phyloP scores from a whole-genome alignment of 2,888 invertebrate genomes.

The Temnothorax ravouxi region DNA sequence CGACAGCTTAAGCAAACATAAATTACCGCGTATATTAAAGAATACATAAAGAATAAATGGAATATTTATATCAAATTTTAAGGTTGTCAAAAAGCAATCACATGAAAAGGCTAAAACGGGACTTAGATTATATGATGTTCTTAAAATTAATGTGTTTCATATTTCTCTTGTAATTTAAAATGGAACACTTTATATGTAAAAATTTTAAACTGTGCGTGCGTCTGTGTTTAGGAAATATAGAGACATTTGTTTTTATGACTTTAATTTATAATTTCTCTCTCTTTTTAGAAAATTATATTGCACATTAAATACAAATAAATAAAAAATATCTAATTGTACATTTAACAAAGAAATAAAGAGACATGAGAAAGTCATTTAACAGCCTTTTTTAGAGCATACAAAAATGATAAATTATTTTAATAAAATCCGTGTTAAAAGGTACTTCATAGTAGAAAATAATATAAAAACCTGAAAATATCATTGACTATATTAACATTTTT shows the following conservation, averaged over 20 bases:
- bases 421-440: not conserved
- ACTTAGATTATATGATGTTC: not conserved
- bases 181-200: not conserved
- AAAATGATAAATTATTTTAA: not conserved
- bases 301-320: not conserved
- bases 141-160: not conserved
- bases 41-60: conserved; percentile 7
- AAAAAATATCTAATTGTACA: not conserved
- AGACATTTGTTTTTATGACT: not conserved
- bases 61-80: conserved; percentile 2
- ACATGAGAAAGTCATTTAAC: not conserved
- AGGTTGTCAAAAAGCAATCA: not conserved
- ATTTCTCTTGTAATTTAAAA: not conserved
- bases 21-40: not conserved
- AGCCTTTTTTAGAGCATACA: not conserved
- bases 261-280: not conserved
- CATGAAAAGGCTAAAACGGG: not conserved
- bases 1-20: conserved; percentile 50
- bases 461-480: not conserved
- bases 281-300: not conserved
- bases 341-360: not conserved
- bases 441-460: not conserved
- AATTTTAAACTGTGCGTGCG: not conserved
- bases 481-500: not conserved
- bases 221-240: not conserved